phyloP scores from a whole-genome alignment of 2,888 invertebrate genomes.

The Sympetrum striolatum region DNA sequence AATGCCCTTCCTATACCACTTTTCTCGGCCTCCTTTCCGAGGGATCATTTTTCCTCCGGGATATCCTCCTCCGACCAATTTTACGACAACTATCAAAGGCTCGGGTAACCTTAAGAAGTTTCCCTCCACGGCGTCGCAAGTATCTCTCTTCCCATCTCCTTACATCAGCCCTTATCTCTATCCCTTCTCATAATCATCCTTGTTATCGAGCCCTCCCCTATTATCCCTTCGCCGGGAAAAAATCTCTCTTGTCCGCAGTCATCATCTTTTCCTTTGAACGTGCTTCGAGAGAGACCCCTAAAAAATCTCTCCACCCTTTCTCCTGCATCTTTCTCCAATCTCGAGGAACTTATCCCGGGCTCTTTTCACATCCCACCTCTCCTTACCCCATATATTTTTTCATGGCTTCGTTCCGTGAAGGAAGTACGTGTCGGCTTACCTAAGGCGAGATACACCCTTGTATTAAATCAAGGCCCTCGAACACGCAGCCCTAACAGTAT shows the following conservation, averaged over 20 bases:
- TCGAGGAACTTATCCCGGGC: not conserved
- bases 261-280: not conserved
- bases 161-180: not conserved
- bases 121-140: not conserved
- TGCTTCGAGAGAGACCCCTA: not conserved
- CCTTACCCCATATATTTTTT: not conserved
- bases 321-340: not conserved
- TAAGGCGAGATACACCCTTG: too few relatives aligned
- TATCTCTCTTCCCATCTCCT: not conserved
- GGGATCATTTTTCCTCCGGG: not conserved
- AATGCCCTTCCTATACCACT: not conserved
- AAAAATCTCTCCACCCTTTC: not conserved
- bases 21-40: not conserved
- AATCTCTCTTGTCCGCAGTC: not conserved
- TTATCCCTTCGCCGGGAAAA: not conserved
- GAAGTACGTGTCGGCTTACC: too few relatives aligned
- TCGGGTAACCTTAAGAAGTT: not conserved
- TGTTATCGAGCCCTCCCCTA: not conserved
- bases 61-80: not conserved
- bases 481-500: too few relatives aligned
- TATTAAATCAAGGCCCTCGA: too few relatives aligned
- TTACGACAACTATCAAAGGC: not conserved
- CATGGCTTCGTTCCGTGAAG: too few relatives aligned
- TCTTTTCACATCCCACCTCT: not conserved
- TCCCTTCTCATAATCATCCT: not conserved